Evolutionary conservation across 2,113 vertebrate species (phyloP).

Genomic region (Sprattus sprattus): DNA sequence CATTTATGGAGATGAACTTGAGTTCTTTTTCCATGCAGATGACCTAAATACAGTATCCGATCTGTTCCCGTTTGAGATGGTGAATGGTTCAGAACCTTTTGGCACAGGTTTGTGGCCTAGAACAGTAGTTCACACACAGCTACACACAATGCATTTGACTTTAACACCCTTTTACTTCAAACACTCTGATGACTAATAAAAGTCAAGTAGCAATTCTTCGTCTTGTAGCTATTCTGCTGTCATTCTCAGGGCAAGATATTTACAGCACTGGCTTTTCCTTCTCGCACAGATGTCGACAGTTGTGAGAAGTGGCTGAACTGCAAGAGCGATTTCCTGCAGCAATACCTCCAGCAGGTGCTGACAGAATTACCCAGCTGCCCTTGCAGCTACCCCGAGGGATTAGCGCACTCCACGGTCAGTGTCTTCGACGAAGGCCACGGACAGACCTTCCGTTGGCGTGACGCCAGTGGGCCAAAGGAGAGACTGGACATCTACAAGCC

Average conservation of each 20-base stretch:
- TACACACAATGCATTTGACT: neutral
- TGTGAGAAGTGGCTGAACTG: slow-evolving; percentile 95
- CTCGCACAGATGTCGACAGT: slow-evolving; percentile 82
- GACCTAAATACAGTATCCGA: slow-evolving; percentile 67
- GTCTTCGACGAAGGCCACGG: slow-evolving; percentile 74
- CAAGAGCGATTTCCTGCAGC: slow-evolving; percentile 86
- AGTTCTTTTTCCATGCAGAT: slow-evolving; percentile 52
- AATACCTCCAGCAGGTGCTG: slow-evolving; percentile 82
- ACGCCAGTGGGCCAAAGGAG: slow-evolving; percentile 83
- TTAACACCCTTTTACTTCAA: neutral
- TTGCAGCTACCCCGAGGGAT: slow-evolving; percentile 81
- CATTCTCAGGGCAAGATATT: neutral
- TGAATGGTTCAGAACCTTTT: slow-evolving; percentile 78
- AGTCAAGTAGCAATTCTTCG: too few relatives aligned
- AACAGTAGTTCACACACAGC: neutral
- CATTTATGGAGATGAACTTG: neutral
- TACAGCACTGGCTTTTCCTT: neutral
- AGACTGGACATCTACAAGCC: slow-evolving; percentile 89
- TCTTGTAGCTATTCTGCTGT: too few relatives aligned
- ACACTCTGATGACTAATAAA: too few relatives aligned
- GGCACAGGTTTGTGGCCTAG: slow-evolving; percentile 75
- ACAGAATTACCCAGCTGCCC: slow-evolving; percentile 88
- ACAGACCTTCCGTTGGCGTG: slow-evolving; percentile 81
- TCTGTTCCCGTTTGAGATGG: slow-evolving; percentile 71
- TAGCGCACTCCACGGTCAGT: slow-evolving; percentile 72